Base-by-base conservation (phyloP, 2,888 invertebrate genomes). In the Tinea trinotella region DNA sequence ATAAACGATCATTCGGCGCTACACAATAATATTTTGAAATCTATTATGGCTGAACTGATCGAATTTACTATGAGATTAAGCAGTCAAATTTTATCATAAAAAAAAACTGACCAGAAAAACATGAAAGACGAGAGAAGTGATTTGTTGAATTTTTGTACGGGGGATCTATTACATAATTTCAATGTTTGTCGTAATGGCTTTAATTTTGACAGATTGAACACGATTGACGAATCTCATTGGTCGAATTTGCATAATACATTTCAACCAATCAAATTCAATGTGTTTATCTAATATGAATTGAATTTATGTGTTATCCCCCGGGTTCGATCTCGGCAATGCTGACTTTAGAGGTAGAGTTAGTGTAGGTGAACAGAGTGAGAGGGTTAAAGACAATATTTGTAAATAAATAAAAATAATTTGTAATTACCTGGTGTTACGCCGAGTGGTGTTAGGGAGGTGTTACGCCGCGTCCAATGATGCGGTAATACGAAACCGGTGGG, bases 371-470 rank as follows among this genome's bases (percentile, higher is more conserved):
- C 84, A 83, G 85, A 86, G 85, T 80, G 86, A 84, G 85, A 85
- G 84, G 86, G 84, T 84, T 85, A 77, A 85, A 85, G 87, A 87
- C 87, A 87, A 87, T 87, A 87, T 87, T 84, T 86, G 86, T 86
- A 87, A 79, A 84, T 85, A 85, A 76, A 22, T 52, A 55, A 34
- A 44, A 75, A 77, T 81, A 80, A 79, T 74, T 69, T 46, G 81
- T 85, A 83, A 81, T 78, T 68, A 76, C 80, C 81, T 82, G 81
- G n/a, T n/a, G n/a, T n/a, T n/a, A n/a, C n/a, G n/a, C n/a, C n/a
- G n/a, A n/a, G n/a, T n/a, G n/a, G n/a, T n/a, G n/a, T 70, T 66
- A 73, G 70, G 73, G 72, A 80, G 82, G 80, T 74, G 62, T 78
- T 78, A 81, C 83, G 34, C 22, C 55, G 62, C 64, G 63, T 59